Conservation (phyloP, 2,113 vertebrate species). For the Cairina moschata region DNA sequence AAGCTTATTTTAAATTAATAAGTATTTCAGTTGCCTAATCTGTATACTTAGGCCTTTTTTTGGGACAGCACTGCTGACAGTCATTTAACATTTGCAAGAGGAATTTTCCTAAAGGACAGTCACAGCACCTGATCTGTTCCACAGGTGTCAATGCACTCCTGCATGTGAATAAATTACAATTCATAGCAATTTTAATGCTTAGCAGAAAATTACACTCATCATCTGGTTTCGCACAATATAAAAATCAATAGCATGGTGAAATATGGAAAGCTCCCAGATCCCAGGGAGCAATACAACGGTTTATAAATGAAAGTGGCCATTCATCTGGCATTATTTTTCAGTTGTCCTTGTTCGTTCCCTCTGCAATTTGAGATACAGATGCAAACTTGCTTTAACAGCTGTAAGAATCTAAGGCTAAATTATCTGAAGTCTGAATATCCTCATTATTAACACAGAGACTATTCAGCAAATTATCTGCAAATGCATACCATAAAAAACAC, state of each 20-base stretch:
- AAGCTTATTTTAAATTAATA: constrained; percentile 8
- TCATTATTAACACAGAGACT: background rate
- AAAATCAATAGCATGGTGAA: background rate
- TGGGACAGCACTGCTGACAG: background rate
- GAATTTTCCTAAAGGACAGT: background rate
- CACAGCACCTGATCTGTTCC: background rate
- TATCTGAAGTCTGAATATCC: background rate
- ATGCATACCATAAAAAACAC: background rate
- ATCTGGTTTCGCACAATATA: background rate
- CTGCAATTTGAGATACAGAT: background rate
- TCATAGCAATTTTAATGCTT: background rate
- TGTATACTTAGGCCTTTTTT: background rate
- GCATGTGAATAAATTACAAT: background rate
- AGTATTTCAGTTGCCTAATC: background rate
- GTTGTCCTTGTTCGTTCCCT: background rate
- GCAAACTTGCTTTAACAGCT: background rate
- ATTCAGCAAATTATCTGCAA: background rate
- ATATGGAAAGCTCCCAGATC: background rate
- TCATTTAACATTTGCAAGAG: background rate
- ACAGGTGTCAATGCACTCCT: background rate
- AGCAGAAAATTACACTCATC: background rate
- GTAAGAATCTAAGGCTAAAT: background rate
- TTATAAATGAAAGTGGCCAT: background rate
- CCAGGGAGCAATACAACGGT: background rate
- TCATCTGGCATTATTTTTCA: background rate